Evolutionary conservation across 1,140 invertebrate genomes (phyloP), one percentile per base, ranked within the genome.

Genomic region (Drosophila jambulina): DNA sequence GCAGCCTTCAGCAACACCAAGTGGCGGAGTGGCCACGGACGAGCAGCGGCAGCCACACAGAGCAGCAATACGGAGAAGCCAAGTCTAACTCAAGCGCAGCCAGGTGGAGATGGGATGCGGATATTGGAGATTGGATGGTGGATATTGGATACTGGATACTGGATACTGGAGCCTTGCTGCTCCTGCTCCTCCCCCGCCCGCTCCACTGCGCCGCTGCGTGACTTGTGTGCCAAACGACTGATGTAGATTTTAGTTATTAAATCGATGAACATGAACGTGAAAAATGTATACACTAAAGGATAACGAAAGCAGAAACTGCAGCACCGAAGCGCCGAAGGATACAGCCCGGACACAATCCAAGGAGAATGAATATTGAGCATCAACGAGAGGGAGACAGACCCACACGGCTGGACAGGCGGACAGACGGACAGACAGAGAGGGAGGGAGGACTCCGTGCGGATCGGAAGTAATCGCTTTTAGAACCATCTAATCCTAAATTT

Each of bases 221-320:
- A 91, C 80, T 83, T 91, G 85, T 87, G 91, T 92, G 91, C 91
- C 91, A 92, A 92, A 92, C 81, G 91, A 92, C 91, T 92, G 91
- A 92, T 91, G 81, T 91, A 91, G 83, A 81, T 84, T 91, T 87
- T 91, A 88, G 84, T 80, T 79, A 87, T 84, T 75, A 90, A 80
- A 80, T 54, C 69, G 67, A 78, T 59, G 63, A 82, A 75, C 48
- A 78, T 79, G 61, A 72, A 38, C 53, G 53, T 56, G 53, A 56
- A 79, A 67, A 56, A 23, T 51, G 46, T 13, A 69, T 51, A 63
- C 49, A 49, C 53, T 56, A 56, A 56, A 38, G 34, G 53, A 56
- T 56, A 56, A 38, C 53, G 40, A 64, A 60, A 29, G 49, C 42
- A 58, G 54, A 42, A 45, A 58, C 54, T 48, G 42, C 61, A 60